Percentiles rank a stretch among this genome's conserved stretches.
These are phyloP conservation scores for Tyto alba DNA, from an alignment of 2,113 vertebrate genomes.

Conservation along the genomic window DNA sequence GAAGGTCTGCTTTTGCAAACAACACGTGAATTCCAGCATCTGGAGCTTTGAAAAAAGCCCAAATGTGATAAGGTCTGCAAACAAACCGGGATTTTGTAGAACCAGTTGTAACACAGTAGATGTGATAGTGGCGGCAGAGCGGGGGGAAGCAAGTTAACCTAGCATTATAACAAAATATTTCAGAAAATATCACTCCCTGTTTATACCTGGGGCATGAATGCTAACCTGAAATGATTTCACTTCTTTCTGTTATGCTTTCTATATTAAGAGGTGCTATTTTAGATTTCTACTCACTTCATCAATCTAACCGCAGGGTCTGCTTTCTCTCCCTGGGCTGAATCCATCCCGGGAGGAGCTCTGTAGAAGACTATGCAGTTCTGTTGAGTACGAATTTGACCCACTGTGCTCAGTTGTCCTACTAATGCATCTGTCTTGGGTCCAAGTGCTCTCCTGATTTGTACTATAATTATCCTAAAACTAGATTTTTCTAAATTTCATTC, in stretches of 20 bases:
- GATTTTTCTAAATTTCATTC: slow-evolving; percentile 62
- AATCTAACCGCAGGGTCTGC: background rate
- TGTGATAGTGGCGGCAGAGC: background rate
- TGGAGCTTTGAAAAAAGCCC: background rate
- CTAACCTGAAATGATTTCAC: background rate
- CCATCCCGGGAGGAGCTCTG: background rate
- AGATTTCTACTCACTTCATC: background rate
- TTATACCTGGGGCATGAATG: background rate
- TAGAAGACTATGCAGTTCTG: background rate
- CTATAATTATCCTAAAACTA: slow-evolving; percentile 70
- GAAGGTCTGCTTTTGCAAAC: background rate
- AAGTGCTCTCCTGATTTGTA: slow-evolving; percentile 28
- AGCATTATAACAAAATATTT: background rate
- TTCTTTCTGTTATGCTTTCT: background rate
- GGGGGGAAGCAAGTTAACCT: background rate
- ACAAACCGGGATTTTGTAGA: background rate
- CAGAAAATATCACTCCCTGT: background rate
- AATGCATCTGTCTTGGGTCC: slow-evolving; percentile 43
- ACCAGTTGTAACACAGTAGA: background rate
- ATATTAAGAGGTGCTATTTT: background rate
- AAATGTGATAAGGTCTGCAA: background rate
- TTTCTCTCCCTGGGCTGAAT: background rate
- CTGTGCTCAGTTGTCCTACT: slow-evolving; percentile 20
- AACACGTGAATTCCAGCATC: background rate
- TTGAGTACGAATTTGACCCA: background rate